Conservation (phyloP, 2,888 invertebrate genomes). For the Cabera pusaria region DNA sequence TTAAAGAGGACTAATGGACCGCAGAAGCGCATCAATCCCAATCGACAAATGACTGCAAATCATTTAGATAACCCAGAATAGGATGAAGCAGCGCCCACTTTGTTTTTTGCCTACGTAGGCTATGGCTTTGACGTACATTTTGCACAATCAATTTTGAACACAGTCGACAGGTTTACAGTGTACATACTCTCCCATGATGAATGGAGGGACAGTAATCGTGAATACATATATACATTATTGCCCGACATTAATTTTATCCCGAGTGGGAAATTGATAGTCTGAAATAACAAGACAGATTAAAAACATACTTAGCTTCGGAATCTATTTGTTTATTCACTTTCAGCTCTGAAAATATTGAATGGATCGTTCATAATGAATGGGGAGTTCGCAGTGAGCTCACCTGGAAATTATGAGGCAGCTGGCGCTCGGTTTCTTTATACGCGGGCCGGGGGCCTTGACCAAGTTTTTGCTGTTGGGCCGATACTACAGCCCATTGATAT, state of each 20-base stretch:
- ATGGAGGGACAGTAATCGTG: slow-evolving; percentile 16
- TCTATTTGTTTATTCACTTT: slow-evolving; percentile 37
- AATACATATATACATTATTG: slow-evolving; percentile 12
- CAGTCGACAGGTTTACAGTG: slow-evolving; percentile 40
- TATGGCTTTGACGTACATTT: slow-evolving; percentile 47
- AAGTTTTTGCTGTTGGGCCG: slow-evolving; percentile 91
- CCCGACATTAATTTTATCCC: not conserved
- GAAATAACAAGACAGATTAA: slow-evolving; percentile 15
- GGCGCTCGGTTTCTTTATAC: slow-evolving; percentile 92
- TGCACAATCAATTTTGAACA: slow-evolving; percentile 51
- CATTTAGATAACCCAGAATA: slow-evolving; percentile 54
- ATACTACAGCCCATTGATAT: slow-evolving; percentile 89
- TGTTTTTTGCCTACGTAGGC: slow-evolving; percentile 49
- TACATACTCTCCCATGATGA: slow-evolving; percentile 21
- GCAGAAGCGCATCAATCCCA: slow-evolving; percentile 61
- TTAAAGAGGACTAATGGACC: slow-evolving; percentile 65
- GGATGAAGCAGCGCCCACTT: slow-evolving; percentile 47
- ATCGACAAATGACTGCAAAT: slow-evolving; percentile 43
- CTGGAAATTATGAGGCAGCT: slow-evolving; percentile 89
- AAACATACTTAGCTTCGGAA: slow-evolving; percentile 18
- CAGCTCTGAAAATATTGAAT: slow-evolving; percentile 90
- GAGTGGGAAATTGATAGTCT: slow-evolving; percentile 24
- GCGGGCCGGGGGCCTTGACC: slow-evolving; percentile 88
- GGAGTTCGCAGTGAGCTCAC: slow-evolving; percentile 89
- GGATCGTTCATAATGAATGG: slow-evolving; percentile 93